These are phyloP conservation scores for Acipenser ruthenus DNA, from an alignment of 2,797 vertebrate genomes.

Conservation along the genomic window DNA sequence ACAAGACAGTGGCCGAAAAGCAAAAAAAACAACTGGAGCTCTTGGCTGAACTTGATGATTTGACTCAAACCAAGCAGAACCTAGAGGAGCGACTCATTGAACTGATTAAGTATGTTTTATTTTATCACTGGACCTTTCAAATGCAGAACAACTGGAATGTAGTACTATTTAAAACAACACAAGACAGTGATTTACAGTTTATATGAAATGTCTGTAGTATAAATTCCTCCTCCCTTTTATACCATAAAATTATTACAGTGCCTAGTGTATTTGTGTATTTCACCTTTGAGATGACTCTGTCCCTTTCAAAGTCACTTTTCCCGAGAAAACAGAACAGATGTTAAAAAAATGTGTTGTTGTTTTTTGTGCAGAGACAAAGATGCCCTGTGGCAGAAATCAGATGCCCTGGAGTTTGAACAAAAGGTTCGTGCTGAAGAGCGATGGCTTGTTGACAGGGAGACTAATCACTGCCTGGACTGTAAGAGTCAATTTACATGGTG, in stretches of 20 bases:
- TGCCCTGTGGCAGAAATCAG: constrained; percentile 86
- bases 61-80: constrained; percentile 75
- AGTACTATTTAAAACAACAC: no score
- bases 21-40: constrained; percentile 61
- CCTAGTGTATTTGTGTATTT: no score
- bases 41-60: constrained; percentile 80
- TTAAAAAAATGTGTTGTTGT: neutral
- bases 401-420: constrained; percentile 90
- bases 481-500: constrained; percentile 86
- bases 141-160: no score
- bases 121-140: no score
- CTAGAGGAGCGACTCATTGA: constrained; percentile 91
- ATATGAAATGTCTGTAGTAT: no score
- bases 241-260: no score
- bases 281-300: no score
- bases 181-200: no score
- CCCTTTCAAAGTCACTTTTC: no score
- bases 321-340: neutral
- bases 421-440: constrained; percentile 77
- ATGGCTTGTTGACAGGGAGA: constrained; percentile 71
- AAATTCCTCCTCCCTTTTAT: no score
- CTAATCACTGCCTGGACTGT: constrained; percentile 74
- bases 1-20: constrained; percentile 49
- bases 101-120: constrained; percentile 70
- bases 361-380: constrained; percentile 78